These are phyloP conservation scores for Platanista minor DNA, from an alignment of 2,113 vertebrate genomes.

Conservation along the genomic window DNA sequence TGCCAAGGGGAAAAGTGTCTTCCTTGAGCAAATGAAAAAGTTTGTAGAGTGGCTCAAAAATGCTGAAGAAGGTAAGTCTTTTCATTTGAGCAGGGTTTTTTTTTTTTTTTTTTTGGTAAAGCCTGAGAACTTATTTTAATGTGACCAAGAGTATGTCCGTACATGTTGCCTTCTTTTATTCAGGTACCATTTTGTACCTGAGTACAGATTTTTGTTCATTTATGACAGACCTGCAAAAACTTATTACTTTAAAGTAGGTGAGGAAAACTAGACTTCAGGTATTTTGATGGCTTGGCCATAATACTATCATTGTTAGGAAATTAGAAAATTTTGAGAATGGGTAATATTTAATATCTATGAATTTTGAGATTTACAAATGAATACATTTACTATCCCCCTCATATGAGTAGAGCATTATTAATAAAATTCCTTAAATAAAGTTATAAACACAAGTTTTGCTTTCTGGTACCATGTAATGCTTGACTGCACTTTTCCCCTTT, in stretches of 20 bases:
- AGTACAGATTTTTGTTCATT: background rate
- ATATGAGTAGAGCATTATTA: background rate
- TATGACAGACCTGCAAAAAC: background rate
- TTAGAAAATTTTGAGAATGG: background rate
- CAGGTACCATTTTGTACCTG: background rate
- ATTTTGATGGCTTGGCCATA: background rate
- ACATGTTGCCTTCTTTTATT: background rate
- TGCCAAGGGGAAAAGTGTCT: no score
- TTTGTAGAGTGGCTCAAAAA: no score
- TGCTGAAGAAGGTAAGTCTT: constrained; percentile 92
- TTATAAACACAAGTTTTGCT: background rate
- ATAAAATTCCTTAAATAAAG: background rate
- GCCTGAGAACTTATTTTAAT: background rate
- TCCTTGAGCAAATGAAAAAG: no score
- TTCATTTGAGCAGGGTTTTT: background rate
- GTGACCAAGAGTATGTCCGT: background rate
- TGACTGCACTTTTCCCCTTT: constrained; percentile 70
- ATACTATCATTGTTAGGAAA: background rate
- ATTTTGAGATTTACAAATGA: background rate
- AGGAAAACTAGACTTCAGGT: background rate
- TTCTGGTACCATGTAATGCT: constrained; percentile 22
- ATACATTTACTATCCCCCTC: background rate
- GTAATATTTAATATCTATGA: background rate
- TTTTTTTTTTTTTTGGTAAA: background rate
- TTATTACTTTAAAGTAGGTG: background rate